These are phyloP conservation scores for Eupithecia tripunctaria DNA, from an alignment of 2,888 invertebrate genomes.

Conservation along the genomic window DNA sequence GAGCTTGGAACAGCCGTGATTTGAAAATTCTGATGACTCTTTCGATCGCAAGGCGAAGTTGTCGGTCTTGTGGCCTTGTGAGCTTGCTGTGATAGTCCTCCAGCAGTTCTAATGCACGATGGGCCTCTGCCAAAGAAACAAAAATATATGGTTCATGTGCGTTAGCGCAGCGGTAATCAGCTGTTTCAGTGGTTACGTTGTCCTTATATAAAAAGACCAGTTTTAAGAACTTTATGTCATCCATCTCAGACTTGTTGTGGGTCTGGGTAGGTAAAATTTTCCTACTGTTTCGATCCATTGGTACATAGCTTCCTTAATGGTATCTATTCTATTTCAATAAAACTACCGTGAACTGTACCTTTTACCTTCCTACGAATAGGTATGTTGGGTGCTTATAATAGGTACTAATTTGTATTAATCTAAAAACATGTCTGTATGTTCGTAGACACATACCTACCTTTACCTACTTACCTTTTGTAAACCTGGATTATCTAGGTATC, in stretches of 20 bases:
- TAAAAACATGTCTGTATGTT: not conserved
- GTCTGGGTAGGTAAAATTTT: not conserved
- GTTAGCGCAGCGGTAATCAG: not conserved
- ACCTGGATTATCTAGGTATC: not conserved
- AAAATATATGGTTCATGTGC: not conserved
- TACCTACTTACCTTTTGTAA: not conserved
- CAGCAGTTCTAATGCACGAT: conserved; percentile 98
- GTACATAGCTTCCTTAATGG: too few species aligned
- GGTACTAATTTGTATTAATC: not conserved
- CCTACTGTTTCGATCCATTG: not conserved
- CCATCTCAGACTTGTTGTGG: not conserved
- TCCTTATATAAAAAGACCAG: not conserved
- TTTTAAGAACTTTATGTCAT: not conserved
- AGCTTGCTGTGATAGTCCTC: conserved; percentile 99
- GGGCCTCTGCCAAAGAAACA: conserved; percentile 90
- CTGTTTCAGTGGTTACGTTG: not conserved
- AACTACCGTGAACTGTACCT: not conserved
- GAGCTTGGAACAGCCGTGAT: conserved; percentile 97
- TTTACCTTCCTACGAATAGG: too few species aligned
- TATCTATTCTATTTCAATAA: not conserved
- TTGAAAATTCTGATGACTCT: conserved; percentile 99
- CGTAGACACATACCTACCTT: not conserved
- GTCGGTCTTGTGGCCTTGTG: conserved; percentile 96
- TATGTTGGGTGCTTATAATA: not conserved
- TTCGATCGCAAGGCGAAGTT: conserved; percentile 97